A percentile compares a stretch with the other conserved stretches of the same genome.
phyloP scores from a whole-genome alignment of 2,888 invertebrate species.

The Synergus gifuensis region DNA sequence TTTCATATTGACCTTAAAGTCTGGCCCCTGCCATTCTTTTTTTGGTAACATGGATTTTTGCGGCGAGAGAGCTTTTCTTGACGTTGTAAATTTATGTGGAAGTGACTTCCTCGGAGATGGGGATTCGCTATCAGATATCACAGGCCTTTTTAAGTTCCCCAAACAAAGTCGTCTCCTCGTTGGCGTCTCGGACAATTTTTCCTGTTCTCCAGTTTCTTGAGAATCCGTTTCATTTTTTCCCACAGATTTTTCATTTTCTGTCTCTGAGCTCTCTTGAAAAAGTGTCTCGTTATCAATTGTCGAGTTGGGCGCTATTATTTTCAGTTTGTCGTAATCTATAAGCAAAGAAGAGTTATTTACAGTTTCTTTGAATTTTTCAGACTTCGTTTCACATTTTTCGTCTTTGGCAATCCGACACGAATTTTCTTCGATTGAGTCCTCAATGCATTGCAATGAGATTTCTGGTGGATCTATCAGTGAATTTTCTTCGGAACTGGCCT shows the following conservation, averaged over 20 bases:
- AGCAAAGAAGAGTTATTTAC: background rate
- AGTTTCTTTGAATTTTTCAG: background rate
- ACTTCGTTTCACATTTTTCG: slow-evolving; percentile 24
- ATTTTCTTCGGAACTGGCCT: slow-evolving; percentile 7
- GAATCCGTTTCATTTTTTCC: background rate
- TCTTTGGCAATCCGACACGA: slow-evolving; percentile 5
- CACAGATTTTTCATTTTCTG: slow-evolving; percentile 10
- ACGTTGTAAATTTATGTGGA: background rate
- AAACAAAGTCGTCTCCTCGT: background rate
- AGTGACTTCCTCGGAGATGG: background rate
- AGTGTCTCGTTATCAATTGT: background rate
- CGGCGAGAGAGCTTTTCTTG: background rate
- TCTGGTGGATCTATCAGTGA: background rate
- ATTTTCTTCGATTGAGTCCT: slow-evolving; percentile 40
- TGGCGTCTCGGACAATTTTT: background rate
- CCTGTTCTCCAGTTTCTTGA: background rate
- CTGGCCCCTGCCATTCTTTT: slow-evolving; percentile 65
- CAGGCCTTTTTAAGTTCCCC: background rate
- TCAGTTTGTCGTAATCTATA: slow-evolving; percentile 5
- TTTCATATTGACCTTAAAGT: slow-evolving; percentile 68
- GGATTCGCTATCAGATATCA: background rate
- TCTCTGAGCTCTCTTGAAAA: background rate
- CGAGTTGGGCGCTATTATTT: background rate
- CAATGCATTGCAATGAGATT: background rate
- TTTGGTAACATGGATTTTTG: background rate